These are phyloP conservation scores for Byasa hedistus DNA, from an alignment of 2,888 invertebrate genomes.

Conservation along the genomic window DNA sequence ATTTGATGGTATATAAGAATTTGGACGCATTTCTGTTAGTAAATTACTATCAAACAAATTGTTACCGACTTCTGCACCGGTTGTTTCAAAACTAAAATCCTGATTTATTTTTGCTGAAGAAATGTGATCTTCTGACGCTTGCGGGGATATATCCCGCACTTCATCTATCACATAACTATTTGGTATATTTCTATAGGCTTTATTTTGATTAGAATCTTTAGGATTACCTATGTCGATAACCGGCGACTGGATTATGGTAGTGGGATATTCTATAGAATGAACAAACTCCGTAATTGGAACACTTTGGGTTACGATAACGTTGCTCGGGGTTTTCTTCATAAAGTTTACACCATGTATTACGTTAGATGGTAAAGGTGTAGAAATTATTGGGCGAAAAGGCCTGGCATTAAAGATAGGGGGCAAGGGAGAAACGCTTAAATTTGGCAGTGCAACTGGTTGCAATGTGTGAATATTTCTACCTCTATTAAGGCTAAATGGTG, in stretches of 20 bases:
- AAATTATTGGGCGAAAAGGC: constrained; percentile 69
- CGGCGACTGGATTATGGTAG: constrained; percentile 85
- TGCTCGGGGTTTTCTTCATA: constrained; percentile 53
- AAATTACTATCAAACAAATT: constrained; percentile 58
- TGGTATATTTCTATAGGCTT: constrained; percentile 65
- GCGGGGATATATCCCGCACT: constrained; percentile 75
- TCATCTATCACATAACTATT: constrained; percentile 63
- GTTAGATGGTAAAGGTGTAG: constrained; percentile 46
- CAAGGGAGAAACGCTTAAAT: constrained; percentile 81
- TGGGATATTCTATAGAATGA: constrained; percentile 86
- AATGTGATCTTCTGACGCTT: constrained; percentile 72
- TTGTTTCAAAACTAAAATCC: constrained; percentile 70
- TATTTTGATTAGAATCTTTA: constrained; percentile 57
- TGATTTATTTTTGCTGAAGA: constrained; percentile 64
- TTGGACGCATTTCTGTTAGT: constrained; percentile 51
- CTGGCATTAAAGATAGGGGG: constrained; percentile 83
- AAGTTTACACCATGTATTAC: constrained; percentile 57
- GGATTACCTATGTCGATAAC: constrained; percentile 80
- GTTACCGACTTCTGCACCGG: constrained; percentile 61
- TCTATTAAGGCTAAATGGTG: constrained; percentile 67
- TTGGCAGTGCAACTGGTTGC: constrained; percentile 82
- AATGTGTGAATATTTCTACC: constrained; percentile 74
- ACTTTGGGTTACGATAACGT: constrained; percentile 81
- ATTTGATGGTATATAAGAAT: constrained; percentile 49
- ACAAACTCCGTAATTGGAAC: constrained; percentile 84